These are phyloP conservation scores for Seira ritae DNA, from an alignment of 2,888 invertebrate genomes.

Conservation along the genomic window DNA sequence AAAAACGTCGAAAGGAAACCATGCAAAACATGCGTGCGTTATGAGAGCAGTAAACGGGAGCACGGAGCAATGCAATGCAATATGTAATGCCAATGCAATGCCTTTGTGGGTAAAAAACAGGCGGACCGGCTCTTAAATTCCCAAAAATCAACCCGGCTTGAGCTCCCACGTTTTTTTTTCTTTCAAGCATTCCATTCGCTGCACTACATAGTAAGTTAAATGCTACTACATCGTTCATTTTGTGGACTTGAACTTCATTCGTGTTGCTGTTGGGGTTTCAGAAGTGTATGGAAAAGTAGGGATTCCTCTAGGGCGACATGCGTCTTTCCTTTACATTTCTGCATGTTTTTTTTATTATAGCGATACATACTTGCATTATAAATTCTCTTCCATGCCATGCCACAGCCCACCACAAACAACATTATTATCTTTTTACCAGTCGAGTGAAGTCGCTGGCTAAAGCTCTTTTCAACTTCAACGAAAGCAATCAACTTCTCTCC, in stretches of 20 bases:
- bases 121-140: neutral
- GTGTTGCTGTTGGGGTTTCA: neutral
- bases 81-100: too few species aligned
- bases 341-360: neutral
- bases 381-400: constrained; percentile 4
- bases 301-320: constrained; percentile 56
- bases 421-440: constrained; percentile 10
- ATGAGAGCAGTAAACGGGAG: neutral
- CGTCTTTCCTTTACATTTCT: constrained; percentile 43
- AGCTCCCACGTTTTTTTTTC: neutral
- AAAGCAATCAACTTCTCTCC: constrained; percentile 1
- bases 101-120: neutral
- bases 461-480: neutral
- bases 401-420: constrained; percentile 20
- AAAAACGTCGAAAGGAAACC: constrained; percentile 15
- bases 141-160: neutral
- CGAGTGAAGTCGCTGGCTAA: neutral
- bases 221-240: too few species aligned
- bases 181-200: neutral
- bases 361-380: too few species aligned
- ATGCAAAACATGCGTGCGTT: constrained; percentile 28
- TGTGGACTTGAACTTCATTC: constrained; percentile 44
- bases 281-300: neutral
- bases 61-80: neutral
- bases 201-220: neutral